phyloP scores from a whole-genome alignment of 1,140 invertebrate species.

The Drosophila hydei region DNA sequence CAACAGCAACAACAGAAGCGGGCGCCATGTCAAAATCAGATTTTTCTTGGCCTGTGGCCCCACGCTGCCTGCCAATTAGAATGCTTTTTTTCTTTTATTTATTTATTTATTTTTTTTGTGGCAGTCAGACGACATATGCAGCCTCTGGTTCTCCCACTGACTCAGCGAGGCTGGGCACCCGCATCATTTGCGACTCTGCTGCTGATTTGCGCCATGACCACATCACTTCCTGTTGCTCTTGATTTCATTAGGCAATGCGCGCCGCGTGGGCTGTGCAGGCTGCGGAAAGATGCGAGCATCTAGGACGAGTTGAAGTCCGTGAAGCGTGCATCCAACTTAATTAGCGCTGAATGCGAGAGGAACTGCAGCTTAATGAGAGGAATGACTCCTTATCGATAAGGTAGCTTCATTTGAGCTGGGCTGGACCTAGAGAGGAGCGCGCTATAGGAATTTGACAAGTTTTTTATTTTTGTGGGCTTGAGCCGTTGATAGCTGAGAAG shows the following conservation, averaged over 20 bases:
- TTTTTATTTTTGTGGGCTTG: no score
- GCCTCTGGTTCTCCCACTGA: slow-evolving; percentile 6
- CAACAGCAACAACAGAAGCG: slow-evolving; percentile 6
- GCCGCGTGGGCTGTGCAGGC: slow-evolving; percentile 3
- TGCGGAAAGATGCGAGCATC: neutral
- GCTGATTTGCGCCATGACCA: slow-evolving; percentile 31
- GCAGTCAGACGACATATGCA: slow-evolving; percentile 37
- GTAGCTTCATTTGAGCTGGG: slow-evolving; percentile 16
- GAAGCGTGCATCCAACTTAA: slow-evolving; percentile 71
- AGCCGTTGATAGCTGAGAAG: neutral
- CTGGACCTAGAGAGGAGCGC: neutral
- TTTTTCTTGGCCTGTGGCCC: slow-evolving; percentile 12
- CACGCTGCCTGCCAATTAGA: slow-evolving; percentile 66
- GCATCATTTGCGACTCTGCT: slow-evolving; percentile 8
- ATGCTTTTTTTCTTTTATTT: slow-evolving; percentile 31
- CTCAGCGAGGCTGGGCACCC: neutral
- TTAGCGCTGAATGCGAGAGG: slow-evolving; percentile 48
- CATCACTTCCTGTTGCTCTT: slow-evolving; percentile 68
- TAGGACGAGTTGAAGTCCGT: slow-evolving; percentile 10
- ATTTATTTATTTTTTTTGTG: slow-evolving; percentile 37
- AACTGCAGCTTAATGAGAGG: slow-evolving; percentile 64
- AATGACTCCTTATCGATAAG: slow-evolving; percentile 60
- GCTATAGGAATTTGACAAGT: neutral
- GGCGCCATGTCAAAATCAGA: slow-evolving; percentile 30
- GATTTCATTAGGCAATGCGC: slow-evolving; percentile 40